Evolutionary conservation across 2,797 vertebrate genomes (phyloP), one percentile per base, ranked within the genome.

Genomic region (Parambassis ranga): DNA sequence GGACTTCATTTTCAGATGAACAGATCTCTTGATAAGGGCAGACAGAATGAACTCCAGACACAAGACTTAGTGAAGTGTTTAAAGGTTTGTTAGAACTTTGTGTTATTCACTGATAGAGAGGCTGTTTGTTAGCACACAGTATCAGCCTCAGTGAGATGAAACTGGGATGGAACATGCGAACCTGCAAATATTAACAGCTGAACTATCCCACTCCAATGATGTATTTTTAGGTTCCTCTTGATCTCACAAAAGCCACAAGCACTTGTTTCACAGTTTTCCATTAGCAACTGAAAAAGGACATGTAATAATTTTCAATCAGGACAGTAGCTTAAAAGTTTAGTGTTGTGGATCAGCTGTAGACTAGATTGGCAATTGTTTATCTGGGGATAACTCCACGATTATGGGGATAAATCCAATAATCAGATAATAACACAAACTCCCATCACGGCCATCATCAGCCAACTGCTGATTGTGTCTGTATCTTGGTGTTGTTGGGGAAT

Each of bases 191-290:
- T 74, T 75, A 71, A 67, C 61, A 5, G 20, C 42, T 72, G 67
- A 77, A 70, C 58, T 62, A 24, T 55, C 19, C 28, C 70, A 61
- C 62, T 72, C 41, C 35, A 39, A 3, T 37, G 6, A 51, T 56
- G 38, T 71, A 67, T 83, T 82, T 81, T 67, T 46, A 72, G 75
- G 20, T 33, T 44, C 39, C 32, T 9, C 48, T 72, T 56, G 49
- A 83, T 55, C 60, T 64, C 39, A 42, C 69, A 53, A 77, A 74
- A 82, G 51, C 62, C 57, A 79, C 51, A 49, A 77, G 74, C 77
- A 69, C 57, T 67, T 23, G 47, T 66, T 63, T 64, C 38, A 10
- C 61, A 70, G 59, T 64, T 76, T 79, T 75, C 73, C 67, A 87
- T 70, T 77, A 77, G 66, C 55, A 55, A 46, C 33, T 49, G 0